A percentile compares a stretch with the other conserved stretches of the same genome.
phyloP scores from a whole-genome alignment of 1,140 invertebrate genomes.

The Oryzaephilus surinamensis region DNA sequence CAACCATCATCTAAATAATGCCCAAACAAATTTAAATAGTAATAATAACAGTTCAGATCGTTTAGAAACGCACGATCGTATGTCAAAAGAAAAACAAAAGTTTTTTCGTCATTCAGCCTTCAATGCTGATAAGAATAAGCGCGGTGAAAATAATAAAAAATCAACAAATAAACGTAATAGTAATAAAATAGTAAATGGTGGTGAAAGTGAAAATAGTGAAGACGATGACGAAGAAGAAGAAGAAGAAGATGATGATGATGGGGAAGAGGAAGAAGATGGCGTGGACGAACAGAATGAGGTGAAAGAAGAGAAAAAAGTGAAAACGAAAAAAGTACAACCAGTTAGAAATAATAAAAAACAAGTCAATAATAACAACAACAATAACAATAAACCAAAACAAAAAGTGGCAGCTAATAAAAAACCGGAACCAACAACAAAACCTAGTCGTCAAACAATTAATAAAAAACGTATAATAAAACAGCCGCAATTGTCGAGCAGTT shows the following conservation, averaged over 20 bases:
- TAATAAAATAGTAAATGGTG: background rate
- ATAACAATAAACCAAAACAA: background rate
- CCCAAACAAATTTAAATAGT: no score
- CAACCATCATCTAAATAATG: no score
- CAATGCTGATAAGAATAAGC: constrained; percentile 44
- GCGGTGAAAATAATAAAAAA: constrained; percentile 12
- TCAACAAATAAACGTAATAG: constrained; percentile 7
- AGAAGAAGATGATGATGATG: background rate
- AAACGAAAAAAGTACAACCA: background rate
- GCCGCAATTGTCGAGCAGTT: background rate
- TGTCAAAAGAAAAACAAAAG: constrained; percentile 78
- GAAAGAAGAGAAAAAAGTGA: background rate
- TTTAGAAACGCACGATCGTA: constrained; percentile 55
- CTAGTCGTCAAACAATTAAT: no score
- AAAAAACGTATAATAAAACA: background rate
- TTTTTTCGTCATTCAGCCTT: constrained; percentile 70
- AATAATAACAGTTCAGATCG: constrained; percentile 38
- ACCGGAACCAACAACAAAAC: no score
- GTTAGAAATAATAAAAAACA: background rate
- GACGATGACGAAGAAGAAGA: constrained; percentile 1
- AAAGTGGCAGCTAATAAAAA: background rate
- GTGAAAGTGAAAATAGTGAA: background rate
- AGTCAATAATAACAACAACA: background rate
- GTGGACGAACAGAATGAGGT: constrained; percentile 1
- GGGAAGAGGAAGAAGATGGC: constrained; percentile 1